A percentile compares a stretch with the other conserved stretches of the same genome.
phyloP scores from a whole-genome alignment of 2,797 vertebrate species.

The Periophthalmus magnuspinnatus region DNA sequence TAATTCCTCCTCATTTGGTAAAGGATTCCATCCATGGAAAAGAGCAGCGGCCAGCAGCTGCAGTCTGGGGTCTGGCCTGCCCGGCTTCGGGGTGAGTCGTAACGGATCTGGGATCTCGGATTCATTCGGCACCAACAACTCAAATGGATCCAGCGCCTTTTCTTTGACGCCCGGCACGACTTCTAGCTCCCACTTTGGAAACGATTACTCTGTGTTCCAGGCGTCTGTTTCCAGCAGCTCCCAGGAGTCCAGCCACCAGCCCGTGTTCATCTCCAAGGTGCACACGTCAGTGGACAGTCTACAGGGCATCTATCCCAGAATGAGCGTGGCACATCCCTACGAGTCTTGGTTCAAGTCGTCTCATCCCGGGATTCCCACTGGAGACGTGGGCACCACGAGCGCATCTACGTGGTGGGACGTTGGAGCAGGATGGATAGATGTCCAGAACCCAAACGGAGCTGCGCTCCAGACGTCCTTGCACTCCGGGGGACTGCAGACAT shows the following conservation, averaged over 20 bases:
- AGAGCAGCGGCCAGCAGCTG: constrained; percentile 89
- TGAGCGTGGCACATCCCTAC: constrained; percentile 95
- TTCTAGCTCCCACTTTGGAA: constrained; percentile 88
- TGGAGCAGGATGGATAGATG: constrained; percentile 94
- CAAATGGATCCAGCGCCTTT: constrained; percentile 91
- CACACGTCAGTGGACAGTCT: constrained; percentile 94
- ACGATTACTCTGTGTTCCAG: constrained; percentile 96
- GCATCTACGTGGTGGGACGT: constrained; percentile 96
- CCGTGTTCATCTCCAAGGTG: constrained; percentile 96
- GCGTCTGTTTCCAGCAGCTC: constrained; percentile 85
- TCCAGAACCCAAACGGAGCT: constrained; percentile 91
- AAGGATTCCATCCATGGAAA: constrained; percentile 98
- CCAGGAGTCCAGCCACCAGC: constrained; percentile 89
- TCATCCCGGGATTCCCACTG: constrained; percentile 86
- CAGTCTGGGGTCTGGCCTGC: constrained; percentile 87
- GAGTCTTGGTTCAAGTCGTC: constrained; percentile 98
- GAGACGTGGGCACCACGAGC: constrained; percentile 86
- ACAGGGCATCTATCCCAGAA: constrained; percentile 94
- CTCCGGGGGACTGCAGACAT: constrained; percentile 88
- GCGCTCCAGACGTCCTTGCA: constrained; percentile 82
- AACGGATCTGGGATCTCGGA: constrained; percentile 87
- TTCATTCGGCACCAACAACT: constrained; percentile 87
- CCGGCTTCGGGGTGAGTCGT: constrained; percentile 85
- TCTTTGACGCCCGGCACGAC: constrained; percentile 90
- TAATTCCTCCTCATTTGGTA: constrained; percentile 89